Evolutionary conservation across 2,113 vertebrate genomes (phyloP).

Genomic region (Cephalopholis sonnerati): DNA sequence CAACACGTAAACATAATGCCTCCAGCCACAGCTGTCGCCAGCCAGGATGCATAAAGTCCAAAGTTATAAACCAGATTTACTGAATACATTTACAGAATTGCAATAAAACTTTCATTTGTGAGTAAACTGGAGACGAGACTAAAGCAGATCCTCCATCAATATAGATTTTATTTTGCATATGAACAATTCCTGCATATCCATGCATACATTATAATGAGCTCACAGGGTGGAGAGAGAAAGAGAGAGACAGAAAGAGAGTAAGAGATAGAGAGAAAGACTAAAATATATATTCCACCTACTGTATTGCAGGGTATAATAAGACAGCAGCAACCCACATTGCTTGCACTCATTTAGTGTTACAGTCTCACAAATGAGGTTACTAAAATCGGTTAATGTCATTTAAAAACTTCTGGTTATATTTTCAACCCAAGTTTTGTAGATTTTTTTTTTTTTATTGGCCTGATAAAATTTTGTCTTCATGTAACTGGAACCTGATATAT

Average conservation of each 20-base stretch:
- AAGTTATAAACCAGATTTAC: too few relatives aligned
- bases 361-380: constrained; percentile 72
- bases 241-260: constrained; percentile 20
- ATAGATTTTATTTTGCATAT: constrained; percentile 81
- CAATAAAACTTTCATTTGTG: background rate
- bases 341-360: constrained; percentile 68
- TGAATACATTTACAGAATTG: background rate
- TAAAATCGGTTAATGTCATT: constrained; percentile 60
- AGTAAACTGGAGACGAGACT: constrained; percentile 28
- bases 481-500: constrained; percentile 65
- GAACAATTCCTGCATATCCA: constrained; percentile 78
- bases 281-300: constrained; percentile 73
- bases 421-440: constrained; percentile 46
- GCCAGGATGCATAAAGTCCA: too few relatives aligned
- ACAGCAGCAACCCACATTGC: constrained; percentile 74
- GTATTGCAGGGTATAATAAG: constrained; percentile 72
- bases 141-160: constrained; percentile 48
- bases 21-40: too few relatives aligned
- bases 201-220: constrained; percentile 79
- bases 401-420: constrained; percentile 57
- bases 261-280: constrained; percentile 50
- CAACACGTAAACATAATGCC: too few relatives aligned
- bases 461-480: constrained; percentile 43
- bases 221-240: constrained; percentile 52
- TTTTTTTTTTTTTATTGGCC: constrained; percentile 30